These are phyloP conservation scores for Euclidia mi DNA, from an alignment of 2,888 invertebrate species.

Conservation along the genomic window DNA sequence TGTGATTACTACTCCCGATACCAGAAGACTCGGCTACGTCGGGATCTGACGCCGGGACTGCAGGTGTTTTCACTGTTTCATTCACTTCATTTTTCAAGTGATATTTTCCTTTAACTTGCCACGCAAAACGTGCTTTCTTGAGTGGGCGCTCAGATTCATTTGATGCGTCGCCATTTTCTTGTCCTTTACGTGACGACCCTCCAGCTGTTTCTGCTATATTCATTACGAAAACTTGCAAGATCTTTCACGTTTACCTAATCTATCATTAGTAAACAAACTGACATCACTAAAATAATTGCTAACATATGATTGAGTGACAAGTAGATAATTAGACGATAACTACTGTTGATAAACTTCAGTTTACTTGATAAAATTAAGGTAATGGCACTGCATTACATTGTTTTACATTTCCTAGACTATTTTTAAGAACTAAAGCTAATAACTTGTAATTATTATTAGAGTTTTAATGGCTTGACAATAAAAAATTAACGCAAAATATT, in stretches of 20 bases:
- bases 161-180: conserved; percentile 87
- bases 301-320: conserved; percentile 88
- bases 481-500: conserved; percentile 7
- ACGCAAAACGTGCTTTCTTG: conserved; percentile 92
- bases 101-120: conserved; percentile 92
- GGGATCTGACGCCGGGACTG: conserved; percentile 38
- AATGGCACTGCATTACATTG: conserved; percentile 1
- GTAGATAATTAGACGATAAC: conserved; percentile 68
- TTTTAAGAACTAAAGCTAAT: neutral
- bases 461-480: conserved; percentile 27
- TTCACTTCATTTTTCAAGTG: conserved; percentile 87
- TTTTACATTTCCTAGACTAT: neutral
- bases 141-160: conserved; percentile 90
- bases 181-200: conserved; percentile 86
- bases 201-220: conserved; percentile 77
- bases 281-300: conserved; percentile 81
- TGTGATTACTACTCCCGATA: conserved; percentile 57
- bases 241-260: conserved; percentile 51
- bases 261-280: conserved; percentile 88
- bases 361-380: conserved; percentile 11
- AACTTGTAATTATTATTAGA: conserved; percentile 9
- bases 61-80: conserved; percentile 42
- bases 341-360: conserved; percentile 29
- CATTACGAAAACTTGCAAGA: conserved; percentile 68
- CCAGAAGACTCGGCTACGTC: conserved; percentile 54